These are phyloP conservation scores for Anoncus sp. DNA, from an alignment of 2,888 invertebrate species.

Conservation along the genomic window DNA sequence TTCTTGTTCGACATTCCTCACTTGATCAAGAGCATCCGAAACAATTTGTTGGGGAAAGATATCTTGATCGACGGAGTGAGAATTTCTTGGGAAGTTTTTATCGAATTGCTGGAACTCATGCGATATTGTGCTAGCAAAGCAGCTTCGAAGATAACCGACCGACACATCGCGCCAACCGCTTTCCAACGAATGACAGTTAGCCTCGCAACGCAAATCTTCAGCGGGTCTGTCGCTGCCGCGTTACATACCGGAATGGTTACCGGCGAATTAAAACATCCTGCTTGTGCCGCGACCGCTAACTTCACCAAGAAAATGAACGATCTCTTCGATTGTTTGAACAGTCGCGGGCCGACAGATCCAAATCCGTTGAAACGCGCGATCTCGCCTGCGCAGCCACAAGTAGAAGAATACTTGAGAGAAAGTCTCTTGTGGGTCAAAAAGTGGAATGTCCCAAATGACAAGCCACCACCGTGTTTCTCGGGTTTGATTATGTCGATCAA, in stretches of 20 bases:
- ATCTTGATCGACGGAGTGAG: conserved; percentile 40
- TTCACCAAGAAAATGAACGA: conserved; percentile 67
- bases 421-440: conserved; percentile 56
- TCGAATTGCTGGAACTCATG: conserved; percentile 59
- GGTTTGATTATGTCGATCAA: conserved; percentile 68
- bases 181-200: conserved; percentile 69
- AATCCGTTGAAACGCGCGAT: conserved; percentile 60
- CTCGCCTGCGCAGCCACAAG: conserved; percentile 48
- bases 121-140: conserved; percentile 55
- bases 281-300: conserved; percentile 61
- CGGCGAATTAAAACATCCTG: conserved; percentile 55
- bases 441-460: conserved; percentile 31
- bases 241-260: conserved; percentile 58
- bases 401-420: conserved; percentile 56
- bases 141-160: conserved; percentile 66
- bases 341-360: conserved; percentile 50
- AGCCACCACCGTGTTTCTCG: conserved; percentile 62
- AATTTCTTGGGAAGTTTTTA: conserved; percentile 60
- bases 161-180: conserved; percentile 65
- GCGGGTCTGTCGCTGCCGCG: conserved; percentile 66
- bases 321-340: conserved; percentile 68
- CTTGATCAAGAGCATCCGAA: conserved; percentile 65
- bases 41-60: conserved; percentile 63
- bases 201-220: conserved; percentile 69
- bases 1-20: conserved; percentile 66